Evolutionary conservation across 2,888 invertebrate genomes (phyloP).

Genomic region (Hecatera dysodea): DNA sequence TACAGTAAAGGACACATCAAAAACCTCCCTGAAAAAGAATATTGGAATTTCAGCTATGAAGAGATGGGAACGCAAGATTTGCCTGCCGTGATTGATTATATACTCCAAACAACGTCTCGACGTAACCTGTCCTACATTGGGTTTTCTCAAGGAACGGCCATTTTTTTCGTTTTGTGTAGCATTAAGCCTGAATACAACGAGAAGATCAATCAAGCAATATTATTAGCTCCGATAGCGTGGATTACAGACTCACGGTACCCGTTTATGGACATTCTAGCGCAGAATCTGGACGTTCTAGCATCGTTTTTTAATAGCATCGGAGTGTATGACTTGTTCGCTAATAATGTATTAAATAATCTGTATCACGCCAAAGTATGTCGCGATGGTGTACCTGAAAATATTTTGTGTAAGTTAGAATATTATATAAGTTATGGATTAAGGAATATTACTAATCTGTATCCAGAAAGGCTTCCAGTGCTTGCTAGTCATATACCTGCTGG

Average conservation of each 20-base stretch:
- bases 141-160: conserved; percentile 85
- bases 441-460: conserved; percentile 75
- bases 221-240: conserved; percentile 84
- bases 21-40: conserved; percentile 73
- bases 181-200: conserved; percentile 80
- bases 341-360: conserved; percentile 70
- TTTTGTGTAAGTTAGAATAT: conserved; percentile 80
- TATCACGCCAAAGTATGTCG: conserved; percentile 79
- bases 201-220: conserved; percentile 81
- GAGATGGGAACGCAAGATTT: conserved; percentile 85
- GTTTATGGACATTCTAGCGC: conserved; percentile 74
- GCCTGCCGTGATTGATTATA: conserved; percentile 82
- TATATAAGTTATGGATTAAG: conserved; percentile 78
- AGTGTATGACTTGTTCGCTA: conserved; percentile 79
- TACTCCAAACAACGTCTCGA: conserved; percentile 73
- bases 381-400: conserved; percentile 68
- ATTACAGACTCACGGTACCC: conserved; percentile 76
- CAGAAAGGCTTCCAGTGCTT: conserved; percentile 77
- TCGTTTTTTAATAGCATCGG: conserved; percentile 71
- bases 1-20: conserved; percentile 80
- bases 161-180: conserved; percentile 84
- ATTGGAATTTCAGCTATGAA: conserved; percentile 85
- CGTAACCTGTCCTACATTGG: conserved; percentile 81
- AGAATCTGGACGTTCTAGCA: conserved; percentile 70
- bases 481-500: conserved; percentile 84